A percentile compares a stretch with the other conserved stretches of the same genome.
These are phyloP conservation scores for Malaclemys terrapin DNA, from an alignment of 2,113 vertebrate genomes.

Conservation along the genomic window DNA sequence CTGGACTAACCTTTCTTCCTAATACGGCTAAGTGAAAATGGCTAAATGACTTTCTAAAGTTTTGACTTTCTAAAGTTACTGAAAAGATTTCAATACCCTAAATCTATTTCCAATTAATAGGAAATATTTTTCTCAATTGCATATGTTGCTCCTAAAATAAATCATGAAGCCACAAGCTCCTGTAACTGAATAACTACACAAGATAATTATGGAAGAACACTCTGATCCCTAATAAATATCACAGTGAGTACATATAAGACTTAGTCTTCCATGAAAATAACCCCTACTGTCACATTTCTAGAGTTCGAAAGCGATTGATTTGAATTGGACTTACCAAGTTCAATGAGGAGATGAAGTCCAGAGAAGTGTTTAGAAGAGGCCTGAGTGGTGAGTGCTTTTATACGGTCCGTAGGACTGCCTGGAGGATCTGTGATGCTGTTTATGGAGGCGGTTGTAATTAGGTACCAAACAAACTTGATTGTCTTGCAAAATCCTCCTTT, in stretches of 20 bases:
- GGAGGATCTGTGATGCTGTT: not conserved
- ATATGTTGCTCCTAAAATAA: not conserved
- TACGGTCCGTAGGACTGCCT: not conserved
- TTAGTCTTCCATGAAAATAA: not conserved
- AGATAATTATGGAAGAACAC: not conserved
- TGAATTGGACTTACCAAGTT: not conserved
- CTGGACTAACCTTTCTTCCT: not conserved
- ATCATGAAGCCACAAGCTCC: not conserved
- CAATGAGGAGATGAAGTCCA: too few relatives aligned
- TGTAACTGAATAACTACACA: not conserved
- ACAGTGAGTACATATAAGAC: not conserved
- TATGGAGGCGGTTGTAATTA: not conserved
- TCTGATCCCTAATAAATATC: not conserved
- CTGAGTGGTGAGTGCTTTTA: too few relatives aligned
- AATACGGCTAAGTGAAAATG: not conserved
- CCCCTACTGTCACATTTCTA: not conserved
- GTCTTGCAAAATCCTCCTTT: not conserved
- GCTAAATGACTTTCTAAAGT: not conserved
- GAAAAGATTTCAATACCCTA: not conserved
- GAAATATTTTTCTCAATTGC: not conserved
- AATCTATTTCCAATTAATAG: not conserved
- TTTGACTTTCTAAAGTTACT: not conserved
- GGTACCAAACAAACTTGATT: not conserved
- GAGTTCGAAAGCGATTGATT: too few relatives aligned
- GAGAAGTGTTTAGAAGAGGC: too few relatives aligned